phyloP scores from a whole-genome alignment of 2,888 invertebrate genomes.

The Tachina fera region DNA sequence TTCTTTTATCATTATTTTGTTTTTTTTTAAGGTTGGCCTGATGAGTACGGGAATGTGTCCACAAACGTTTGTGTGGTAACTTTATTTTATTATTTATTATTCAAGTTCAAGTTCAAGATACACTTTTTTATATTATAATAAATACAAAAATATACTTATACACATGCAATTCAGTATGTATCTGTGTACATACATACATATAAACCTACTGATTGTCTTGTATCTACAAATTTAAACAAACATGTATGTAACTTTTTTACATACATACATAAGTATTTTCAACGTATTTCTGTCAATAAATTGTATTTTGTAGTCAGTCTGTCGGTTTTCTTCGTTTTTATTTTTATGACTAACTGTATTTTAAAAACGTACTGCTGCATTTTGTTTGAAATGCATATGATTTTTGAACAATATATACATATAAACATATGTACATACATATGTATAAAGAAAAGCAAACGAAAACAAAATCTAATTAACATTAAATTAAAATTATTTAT shows the following conservation, averaged over 20 bases:
- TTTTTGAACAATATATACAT: slow-evolving; percentile 15
- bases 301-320: slow-evolving; percentile 17
- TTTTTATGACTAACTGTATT: slow-evolving; percentile 15
- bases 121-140: slow-evolving; percentile 47
- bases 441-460: background rate
- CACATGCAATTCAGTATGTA: background rate
- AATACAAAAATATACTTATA: slow-evolving; percentile 15
- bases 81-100: slow-evolving; percentile 59
- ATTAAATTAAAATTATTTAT: slow-evolving; percentile 55
- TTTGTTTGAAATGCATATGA: slow-evolving; percentile 46
- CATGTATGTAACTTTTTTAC: slow-evolving; percentile 48
- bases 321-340: background rate
- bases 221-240: slow-evolving; percentile 30
- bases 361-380: slow-evolving; percentile 44
- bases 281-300: slow-evolving; percentile 30
- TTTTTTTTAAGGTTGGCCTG: slow-evolving; percentile 17
- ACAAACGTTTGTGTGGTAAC: slow-evolving; percentile 53
- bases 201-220: slow-evolving; percentile 7
- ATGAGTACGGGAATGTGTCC: slow-evolving; percentile 47
- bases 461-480: slow-evolving; percentile 40
- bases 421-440: too few relatives aligned
- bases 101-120: slow-evolving; percentile 71
- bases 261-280: slow-evolving; percentile 31
- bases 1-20: slow-evolving; percentile 57
- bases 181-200: slow-evolving; percentile 11